Evolutionary conservation across 2,113 vertebrate species (phyloP), one percentile per base, ranked within the genome.

Genomic region (Nycticorax nycticorax): DNA sequence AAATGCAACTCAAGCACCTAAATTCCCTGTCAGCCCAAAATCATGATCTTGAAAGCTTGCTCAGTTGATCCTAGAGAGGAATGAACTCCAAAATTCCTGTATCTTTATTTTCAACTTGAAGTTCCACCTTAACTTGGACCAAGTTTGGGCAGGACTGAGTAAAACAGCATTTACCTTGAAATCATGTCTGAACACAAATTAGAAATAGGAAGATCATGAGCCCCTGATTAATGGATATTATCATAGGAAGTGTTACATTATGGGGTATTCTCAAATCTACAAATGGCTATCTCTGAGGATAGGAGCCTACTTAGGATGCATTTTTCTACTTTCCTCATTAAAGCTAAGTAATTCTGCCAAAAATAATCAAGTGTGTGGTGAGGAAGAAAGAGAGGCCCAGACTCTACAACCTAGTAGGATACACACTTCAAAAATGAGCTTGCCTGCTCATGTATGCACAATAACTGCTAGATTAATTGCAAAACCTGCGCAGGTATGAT

Each of bases 401-500:
- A 11, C 8, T n/a, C 20, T 16, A 10, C 28, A 59, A 3, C 0
- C 27, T 16, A 20, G 30, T 3, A 69, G 10, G 19, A 2, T 4
- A 48, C 12, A 10, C 19, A 2, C 16, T 12, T 20, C n/a, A 18
- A 2, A 39, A 73, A 35, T 33, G 37, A 52, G 20, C 4, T 41
- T 67, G 7, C 14, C 52, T 39, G 21, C 53, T 48, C 3, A 0
- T 43, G 17, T 11, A 5, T 3, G 3, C 28, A 17, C 1, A 50
- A 0, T 17, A 72, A 24, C n/a, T 59, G 26, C n/a, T 53, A 6
- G 8, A 14, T 6, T 15, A 71, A 41, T 7, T 2, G 21, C 33
- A 62, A 32, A 6, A 66, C 17, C 24, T 21, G 11, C 33, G 5
- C 18, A 22, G 16, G 4, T 2, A 1, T 0, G n/a, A 24, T 6